Base-by-base conservation (phyloP, 2,888 invertebrate genomes). In the Chorisops tibialis region DNA sequence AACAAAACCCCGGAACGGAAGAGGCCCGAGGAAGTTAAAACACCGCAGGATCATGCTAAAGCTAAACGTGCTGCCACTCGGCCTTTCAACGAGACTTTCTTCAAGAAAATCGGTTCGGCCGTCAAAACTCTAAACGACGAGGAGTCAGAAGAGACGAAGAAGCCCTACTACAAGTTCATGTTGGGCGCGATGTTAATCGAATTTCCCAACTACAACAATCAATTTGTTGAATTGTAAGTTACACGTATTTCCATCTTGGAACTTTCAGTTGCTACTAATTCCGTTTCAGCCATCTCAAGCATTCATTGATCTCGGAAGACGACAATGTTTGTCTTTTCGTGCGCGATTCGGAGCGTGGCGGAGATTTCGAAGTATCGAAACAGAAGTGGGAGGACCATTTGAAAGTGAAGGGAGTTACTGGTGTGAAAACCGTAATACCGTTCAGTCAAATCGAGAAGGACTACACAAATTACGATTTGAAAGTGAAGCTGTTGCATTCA, bases 261-360 rank as follows among this genome's bases (percentile, higher is more conserved):
- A 9, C 16, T 21, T 5, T 16, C 6, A n/a, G 48, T 24, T 24
- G 7, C 24, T 7, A 7, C 7, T 30, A 5, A 30, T 30, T 30
- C 30, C 9, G 2, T 9, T 9, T 30, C 62, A 82, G 82, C 47
- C 70, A 72, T 11, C 69, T 87, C 7, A 85, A 86, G 50, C 82
- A 90, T 72, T 81, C 85, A 2, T 74, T 89, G 43, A 75, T 85
- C n/a, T 80, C 83, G 35, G 80, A 83, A 2, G 82, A 83, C 2
- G 84, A 86, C 63, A 91, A 91, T 68, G 81, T 92, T 19, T 90
- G 89, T 65, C 75, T 93, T 12, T 85, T 94, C 71, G 91, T 91
- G 35, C 83, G 86, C 6, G 93, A 94, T 73, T 74, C 91, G 45
- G 83, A 88, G 70, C 86, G 84, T 68, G 88, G 88, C 4, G 81